Evolutionary conservation across 1,140 invertebrate species (phyloP), one percentile per base, ranked within the genome.

Genomic region (Platyura marginata): DNA sequence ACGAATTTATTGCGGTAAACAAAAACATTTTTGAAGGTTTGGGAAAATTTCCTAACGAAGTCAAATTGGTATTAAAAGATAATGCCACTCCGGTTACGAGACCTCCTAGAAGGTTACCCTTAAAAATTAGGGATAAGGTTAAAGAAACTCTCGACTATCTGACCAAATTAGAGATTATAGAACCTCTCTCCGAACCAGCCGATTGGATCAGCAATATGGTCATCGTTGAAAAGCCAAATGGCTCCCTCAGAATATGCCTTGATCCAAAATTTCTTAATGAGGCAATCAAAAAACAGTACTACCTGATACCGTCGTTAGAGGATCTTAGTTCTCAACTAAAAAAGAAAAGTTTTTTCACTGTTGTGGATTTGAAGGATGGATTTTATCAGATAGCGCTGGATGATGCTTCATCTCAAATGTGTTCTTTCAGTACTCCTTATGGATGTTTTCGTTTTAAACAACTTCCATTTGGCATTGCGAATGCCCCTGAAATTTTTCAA

Each of bases 391-490:
- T 48, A 13, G n/a, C 16, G 13, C 21, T 45, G n/a, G 25, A 45
- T 41, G 20, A 42, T 13, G 6, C 32, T 8, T 42, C 40, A n/a
- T 33, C 15, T 16, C 20, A 42, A 8, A 15, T 34, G 21, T 41
- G 40, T 21, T 42, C 44, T 11, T 45, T 45, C 21, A 21, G 11
- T 25, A 61, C 56, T 1, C 56, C 56, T 2, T 48, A 60, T 6
- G 60, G 61, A 2, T 44, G 56, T 4, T 67, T 40, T 19, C 35
- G 52, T 34, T 69, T 62, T 44, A 53, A 47, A 15, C 48, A 59
- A 2, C 57, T 68, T 55, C 56, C 62, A 0, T 63, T 67, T 49
- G 65, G 66, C 3, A 47, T 68, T 2, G 42, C 44, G 5, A 55
- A 58, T 37, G 52, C 52, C 34, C 50, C 54, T 18, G 60, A 57